These are phyloP conservation scores for Cinara cedri DNA, from an alignment of 2,888 invertebrate genomes.

Conservation along the genomic window DNA sequence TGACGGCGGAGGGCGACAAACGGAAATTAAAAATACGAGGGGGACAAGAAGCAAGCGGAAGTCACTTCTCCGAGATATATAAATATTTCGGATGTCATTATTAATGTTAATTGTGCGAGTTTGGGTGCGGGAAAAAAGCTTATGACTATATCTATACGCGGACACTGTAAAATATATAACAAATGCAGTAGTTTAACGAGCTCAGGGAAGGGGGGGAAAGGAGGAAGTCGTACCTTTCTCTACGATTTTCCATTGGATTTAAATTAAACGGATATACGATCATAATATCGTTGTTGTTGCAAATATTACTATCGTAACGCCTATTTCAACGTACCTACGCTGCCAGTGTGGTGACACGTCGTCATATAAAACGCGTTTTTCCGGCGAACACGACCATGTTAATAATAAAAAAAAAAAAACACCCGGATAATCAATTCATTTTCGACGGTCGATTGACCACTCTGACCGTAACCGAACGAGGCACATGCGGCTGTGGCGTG, in stretches of 20 bases:
- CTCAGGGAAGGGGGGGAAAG: background rate
- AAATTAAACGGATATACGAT: background rate
- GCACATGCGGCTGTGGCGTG: background rate
- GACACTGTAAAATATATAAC: too few species aligned
- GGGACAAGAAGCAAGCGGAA: background rate
- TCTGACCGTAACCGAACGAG: conserved; percentile 34
- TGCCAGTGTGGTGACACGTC: too few species aligned
- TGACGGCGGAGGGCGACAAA: conserved; percentile 32
- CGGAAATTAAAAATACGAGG: conserved; percentile 42
- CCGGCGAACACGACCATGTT: too few species aligned
- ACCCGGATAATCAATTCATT: conserved; percentile 34
- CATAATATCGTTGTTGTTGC: background rate
- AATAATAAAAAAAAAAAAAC: too few species aligned
- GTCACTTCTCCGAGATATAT: conserved; percentile 1
- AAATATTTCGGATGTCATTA: conserved; percentile 31
- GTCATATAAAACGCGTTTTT: too few species aligned
- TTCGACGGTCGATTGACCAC: conserved; percentile 39
- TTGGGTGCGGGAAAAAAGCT: background rate
- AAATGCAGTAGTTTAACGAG: background rate
- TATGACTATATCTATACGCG: background rate
- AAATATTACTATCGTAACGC: too few species aligned
- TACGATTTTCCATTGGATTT: background rate
- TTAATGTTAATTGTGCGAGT: conserved; percentile 7
- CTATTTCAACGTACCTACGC: too few species aligned
- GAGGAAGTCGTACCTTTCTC: background rate